Conservation (phyloP, 2,797 vertebrate species). For the Hapalemur alaotrensis region DNA sequence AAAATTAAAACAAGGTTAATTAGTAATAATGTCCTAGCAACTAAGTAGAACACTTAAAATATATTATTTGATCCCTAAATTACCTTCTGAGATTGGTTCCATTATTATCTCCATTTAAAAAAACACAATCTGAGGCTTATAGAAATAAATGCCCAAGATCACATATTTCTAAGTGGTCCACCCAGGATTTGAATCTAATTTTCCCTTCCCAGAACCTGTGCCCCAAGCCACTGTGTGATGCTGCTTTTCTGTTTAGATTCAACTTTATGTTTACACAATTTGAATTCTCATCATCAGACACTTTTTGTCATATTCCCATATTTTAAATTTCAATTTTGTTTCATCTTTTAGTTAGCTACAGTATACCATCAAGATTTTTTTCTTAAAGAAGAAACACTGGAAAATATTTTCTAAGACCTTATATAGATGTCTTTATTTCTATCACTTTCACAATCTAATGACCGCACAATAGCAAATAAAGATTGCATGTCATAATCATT, state of each 20-base stretch:
- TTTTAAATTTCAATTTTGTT: constrained; percentile 12
- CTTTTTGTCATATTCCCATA: background rate
- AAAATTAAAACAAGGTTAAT: background rate
- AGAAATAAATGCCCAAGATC: background rate
- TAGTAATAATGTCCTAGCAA: background rate
- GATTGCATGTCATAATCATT: background rate
- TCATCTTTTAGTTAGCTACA: background rate
- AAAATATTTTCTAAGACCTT: background rate
- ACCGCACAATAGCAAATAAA: background rate
- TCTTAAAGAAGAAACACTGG: background rate
- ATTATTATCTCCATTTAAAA: background rate
- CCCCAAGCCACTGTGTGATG: background rate
- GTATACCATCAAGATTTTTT: background rate
- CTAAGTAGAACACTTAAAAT: background rate
- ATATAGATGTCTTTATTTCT: background rate
- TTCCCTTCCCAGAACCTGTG: background rate
- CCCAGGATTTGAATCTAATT: background rate
- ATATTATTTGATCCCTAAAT: background rate
- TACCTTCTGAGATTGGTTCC: background rate
- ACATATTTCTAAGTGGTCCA: background rate
- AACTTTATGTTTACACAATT: background rate
- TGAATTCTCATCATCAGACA: background rate
- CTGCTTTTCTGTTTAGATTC: background rate
- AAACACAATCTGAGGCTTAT: background rate
- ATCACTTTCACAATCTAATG: background rate